Percentiles rank a stretch among this genome's conserved stretches.
Conservation (phyloP, 2,797 vertebrate genomes). For the Percopsis omiscomaycus region DNA sequence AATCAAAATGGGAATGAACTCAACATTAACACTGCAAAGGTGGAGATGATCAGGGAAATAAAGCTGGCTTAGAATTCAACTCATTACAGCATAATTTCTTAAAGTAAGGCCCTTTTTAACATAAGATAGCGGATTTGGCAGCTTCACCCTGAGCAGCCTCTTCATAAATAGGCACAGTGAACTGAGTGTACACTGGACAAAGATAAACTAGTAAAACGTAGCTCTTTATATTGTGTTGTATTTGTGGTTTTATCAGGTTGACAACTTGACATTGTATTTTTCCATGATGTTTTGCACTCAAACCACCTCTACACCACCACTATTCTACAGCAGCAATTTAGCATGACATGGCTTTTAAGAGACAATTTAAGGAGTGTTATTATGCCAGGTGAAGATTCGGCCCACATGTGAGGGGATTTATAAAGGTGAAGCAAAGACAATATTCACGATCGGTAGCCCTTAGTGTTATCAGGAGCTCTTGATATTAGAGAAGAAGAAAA, state of each 20-base stretch:
- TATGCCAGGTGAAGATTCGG: neutral
- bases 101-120: constrained; percentile 40
- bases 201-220: constrained; percentile 29
- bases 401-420: neutral
- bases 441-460: neutral
- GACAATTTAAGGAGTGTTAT: constrained; percentile 5
- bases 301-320: neutral
- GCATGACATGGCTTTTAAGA: neutral
- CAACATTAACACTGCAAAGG: constrained; percentile 69
- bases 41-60: constrained; percentile 61
- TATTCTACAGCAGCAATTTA: constrained; percentile 9
- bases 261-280: neutral
- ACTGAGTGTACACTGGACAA: constrained; percentile 24
- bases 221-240: constrained; percentile 17
- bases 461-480: neutral
- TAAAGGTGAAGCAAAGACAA: neutral
- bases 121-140: constrained; percentile 31
- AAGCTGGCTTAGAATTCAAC: constrained; percentile 47
- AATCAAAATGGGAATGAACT: constrained; percentile 68
- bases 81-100: constrained; percentile 50
- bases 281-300: neutral
- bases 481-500: constrained; percentile 10
- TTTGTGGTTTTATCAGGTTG: constrained; percentile 2
- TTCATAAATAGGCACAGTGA: neutral
- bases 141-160: constrained; percentile 2